Base-by-base conservation (phyloP, 1,140 invertebrate genomes). In the Aleiodes sp. region DNA sequence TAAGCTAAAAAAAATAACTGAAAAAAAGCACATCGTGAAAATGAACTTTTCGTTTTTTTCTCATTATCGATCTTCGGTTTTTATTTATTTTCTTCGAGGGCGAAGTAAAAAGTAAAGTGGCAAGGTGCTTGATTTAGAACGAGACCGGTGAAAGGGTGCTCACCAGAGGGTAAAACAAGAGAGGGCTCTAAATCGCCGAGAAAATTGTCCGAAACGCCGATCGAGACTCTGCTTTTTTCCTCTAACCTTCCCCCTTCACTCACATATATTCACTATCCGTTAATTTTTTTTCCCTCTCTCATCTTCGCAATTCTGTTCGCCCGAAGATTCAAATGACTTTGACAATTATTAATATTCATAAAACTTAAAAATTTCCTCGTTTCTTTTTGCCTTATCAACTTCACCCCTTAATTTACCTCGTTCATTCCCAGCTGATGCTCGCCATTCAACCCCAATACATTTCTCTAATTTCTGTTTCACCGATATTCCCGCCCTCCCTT, bases 381-480 rank as follows among this genome's bases (percentile, higher is more conserved):
- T 65, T 16, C 56, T 56, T 65, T 52, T 33, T 8, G n/a, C 16
- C n/a, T 65, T 24, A 52, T 41, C 41, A 31, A 29, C 4, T 35
- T 62, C 24, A 31, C 14, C 31, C 9, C 28, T 21, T 56, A 16
- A 19, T 46, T 46, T 19, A 46, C 41, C 41, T 19, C 41, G 24
- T 46, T 46, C 14, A 46, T 2, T 19, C 41, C 41, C 8, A 46
- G 2, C 6, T 46, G 8, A 7, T 2, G 8, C n/a, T n/a, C n/a
- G n/a, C n/a, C n/a, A 19, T 14, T 21, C 41, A 46, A 46, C 41
- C 16, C 41, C 41, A 46, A 35, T 35, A 35, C 16, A 7, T 46
- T 19, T 46, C 41, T 78, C 78, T 82, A 83, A 84, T 83, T 84
- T 80, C 76, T 75, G 66, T 72, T 73, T 64, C 65, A 70, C 41